Percentiles rank a stretch among this genome's conserved stretches.
Conservation (phyloP, 2,888 invertebrate genomes). For the Lithophane leautieri region DNA sequence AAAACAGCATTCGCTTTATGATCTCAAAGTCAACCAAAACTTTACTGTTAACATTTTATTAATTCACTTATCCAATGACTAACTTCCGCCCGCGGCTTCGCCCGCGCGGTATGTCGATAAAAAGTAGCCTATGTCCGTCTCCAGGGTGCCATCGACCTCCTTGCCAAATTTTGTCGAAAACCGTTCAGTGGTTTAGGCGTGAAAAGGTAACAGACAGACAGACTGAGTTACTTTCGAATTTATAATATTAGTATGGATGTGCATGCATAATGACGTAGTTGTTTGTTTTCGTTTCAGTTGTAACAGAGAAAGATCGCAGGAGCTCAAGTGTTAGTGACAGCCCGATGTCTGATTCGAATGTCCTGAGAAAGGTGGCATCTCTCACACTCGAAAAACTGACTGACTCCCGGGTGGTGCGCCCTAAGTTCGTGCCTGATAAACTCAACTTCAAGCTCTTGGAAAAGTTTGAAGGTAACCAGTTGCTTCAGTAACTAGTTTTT, state of each 20-base stretch:
- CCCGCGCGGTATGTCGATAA: too few relatives aligned
- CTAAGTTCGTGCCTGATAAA: conserved; percentile 96
- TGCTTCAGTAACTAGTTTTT: not conserved
- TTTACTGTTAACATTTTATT: not conserved
- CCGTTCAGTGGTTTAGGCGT: too few relatives aligned
- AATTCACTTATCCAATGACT: not conserved
- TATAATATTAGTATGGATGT: too few relatives aligned
- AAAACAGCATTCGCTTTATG: not conserved
- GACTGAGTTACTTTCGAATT: too few relatives aligned
- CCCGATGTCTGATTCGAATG: conserved; percentile 91
- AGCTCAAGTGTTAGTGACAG: conserved; percentile 90
- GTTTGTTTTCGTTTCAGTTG: conserved; percentile 51
- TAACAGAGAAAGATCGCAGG: conserved; percentile 81
- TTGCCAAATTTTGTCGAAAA: too few relatives aligned
- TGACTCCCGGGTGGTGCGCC: conserved; percentile 92
- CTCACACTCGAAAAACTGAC: conserved; percentile 94
- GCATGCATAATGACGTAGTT: not conserved
- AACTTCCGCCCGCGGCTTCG: too few relatives aligned
- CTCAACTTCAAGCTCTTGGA: conserved; percentile 96
- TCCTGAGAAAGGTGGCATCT: conserved; percentile 95
- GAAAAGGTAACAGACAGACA: too few relatives aligned
- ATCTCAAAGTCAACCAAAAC: not conserved
- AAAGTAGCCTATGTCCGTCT: too few relatives aligned
- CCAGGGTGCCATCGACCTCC: too few relatives aligned
- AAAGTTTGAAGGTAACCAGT: conserved; percentile 95